These are phyloP conservation scores for Ceyx margarethae DNA, from an alignment of 2,113 vertebrate species.

Conservation along the genomic window DNA sequence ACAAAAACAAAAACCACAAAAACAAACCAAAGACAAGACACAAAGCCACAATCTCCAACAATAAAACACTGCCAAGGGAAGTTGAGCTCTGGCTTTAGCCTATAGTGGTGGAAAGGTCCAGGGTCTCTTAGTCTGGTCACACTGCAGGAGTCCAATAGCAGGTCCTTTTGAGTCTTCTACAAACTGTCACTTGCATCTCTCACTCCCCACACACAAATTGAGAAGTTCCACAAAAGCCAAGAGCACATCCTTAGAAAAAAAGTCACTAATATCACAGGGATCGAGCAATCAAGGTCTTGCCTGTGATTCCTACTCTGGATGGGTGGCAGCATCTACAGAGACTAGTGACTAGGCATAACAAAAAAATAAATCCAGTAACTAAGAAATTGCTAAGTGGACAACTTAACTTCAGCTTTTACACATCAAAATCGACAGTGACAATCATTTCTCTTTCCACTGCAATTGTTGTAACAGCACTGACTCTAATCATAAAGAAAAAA, in stretches of 20 bases:
- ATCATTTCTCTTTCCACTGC: background rate
- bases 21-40: background rate
- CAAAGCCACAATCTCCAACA: background rate
- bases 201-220: background rate
- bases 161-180: background rate
- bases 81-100: background rate
- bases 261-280: background rate
- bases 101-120: background rate
- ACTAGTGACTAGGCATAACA: background rate
- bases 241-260: background rate
- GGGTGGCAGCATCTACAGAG: background rate
- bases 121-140: background rate
- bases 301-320: background rate
- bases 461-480: background rate
- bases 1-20: background rate
- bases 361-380: background rate
- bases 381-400: background rate
- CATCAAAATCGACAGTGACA: slow-evolving; percentile 16
- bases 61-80: background rate
- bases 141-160: background rate
- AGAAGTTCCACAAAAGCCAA: background rate
- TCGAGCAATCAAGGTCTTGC: background rate
- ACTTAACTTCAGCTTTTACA: slow-evolving; percentile 7
- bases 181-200: background rate
- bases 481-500: background rate